A percentile compares a stretch with the other conserved stretches of the same genome.
Conservation (phyloP, 92 coral and sea anemone genomes). For the Siderastrea siderea region DNA sequence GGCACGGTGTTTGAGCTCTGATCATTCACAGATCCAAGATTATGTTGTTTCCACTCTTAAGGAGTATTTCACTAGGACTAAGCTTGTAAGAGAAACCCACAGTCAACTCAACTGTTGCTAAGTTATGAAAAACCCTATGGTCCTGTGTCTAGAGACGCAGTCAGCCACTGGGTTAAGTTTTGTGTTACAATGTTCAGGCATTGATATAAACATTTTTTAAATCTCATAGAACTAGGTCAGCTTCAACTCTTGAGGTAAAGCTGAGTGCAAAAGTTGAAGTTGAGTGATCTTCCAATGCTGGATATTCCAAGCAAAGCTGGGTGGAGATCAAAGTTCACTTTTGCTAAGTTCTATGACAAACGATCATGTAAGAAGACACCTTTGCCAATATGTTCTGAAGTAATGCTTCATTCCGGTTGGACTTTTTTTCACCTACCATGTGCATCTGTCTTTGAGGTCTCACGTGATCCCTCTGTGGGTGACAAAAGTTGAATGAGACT, state of each 20-base stretch:
- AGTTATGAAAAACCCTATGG: constrained; percentile 2
- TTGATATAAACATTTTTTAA: constrained; percentile 8
- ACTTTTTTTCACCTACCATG: no score
- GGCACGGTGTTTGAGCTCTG: constrained; percentile 3
- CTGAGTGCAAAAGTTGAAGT: background rate
- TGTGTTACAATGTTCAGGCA: constrained; percentile 5
- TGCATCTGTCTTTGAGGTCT: background rate
- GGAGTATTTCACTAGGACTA: constrained; percentile 2
- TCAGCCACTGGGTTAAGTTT: constrained; percentile 11
- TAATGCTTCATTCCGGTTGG: background rate
- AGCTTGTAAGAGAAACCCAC: background rate
- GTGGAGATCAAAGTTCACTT: constrained; percentile 4
- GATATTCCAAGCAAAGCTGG: constrained; percentile 17
- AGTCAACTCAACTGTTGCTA: background rate
- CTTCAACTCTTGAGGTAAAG: constrained; percentile 3
- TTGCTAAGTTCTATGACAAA: background rate
- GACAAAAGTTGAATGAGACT: background rate
- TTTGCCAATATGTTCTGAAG: constrained; percentile 19
- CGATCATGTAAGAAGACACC: background rate
- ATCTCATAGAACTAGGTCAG: constrained; percentile 39
- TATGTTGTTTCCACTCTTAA: constrained; percentile 2
- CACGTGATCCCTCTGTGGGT: no score
- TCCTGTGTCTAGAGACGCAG: constrained; percentile 13
- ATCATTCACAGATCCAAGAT: background rate
- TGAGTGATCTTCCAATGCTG: background rate